Percentiles rank a stretch among this genome's conserved stretches.
These are phyloP conservation scores for Fissipunctia ypsillon DNA, from an alignment of 2,888 invertebrate genomes.

Conservation along the genomic window DNA sequence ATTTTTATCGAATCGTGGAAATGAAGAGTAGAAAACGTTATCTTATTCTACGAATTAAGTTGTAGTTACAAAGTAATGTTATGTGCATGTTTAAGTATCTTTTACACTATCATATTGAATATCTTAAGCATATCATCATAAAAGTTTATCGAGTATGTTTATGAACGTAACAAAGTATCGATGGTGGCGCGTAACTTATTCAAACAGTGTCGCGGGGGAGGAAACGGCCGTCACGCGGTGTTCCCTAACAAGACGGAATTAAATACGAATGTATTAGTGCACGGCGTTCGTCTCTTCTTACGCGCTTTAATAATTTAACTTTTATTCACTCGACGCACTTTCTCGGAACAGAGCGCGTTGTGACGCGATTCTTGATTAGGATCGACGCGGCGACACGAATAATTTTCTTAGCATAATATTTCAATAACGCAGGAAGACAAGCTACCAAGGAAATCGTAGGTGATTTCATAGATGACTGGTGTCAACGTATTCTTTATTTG, in stretches of 20 bases:
- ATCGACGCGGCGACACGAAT: conserved; percentile 76
- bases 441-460: conserved; percentile 62
- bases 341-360: conserved; percentile 79
- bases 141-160: conserved; percentile 64
- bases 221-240: conserved; percentile 84
- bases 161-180: conserved; percentile 70
- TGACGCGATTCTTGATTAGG: conserved; percentile 84
- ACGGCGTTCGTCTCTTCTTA: conserved; percentile 76
- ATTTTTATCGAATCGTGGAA: conserved; percentile 32
- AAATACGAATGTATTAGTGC: conserved; percentile 85
- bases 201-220: conserved; percentile 82
- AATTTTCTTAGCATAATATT: conserved; percentile 75
- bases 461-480: conserved; percentile 63
- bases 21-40: conserved; percentile 11
- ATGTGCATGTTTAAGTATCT: conserved; percentile 40
- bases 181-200: conserved; percentile 77
- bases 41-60: conserved; percentile 30
- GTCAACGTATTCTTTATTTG: conserved; percentile 75
- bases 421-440: conserved; percentile 75
- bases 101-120: conserved; percentile 45
- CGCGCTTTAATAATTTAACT: conserved; percentile 82
- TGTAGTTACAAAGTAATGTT: conserved; percentile 38
- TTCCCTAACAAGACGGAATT: conserved; percentile 86
- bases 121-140: conserved; percentile 55
- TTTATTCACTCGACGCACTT: conserved; percentile 82